Percentiles rank a stretch among this genome's conserved stretches.
These are phyloP conservation scores for Calvadosia cruxmelitensis DNA, from an alignment of 30 jellyfish, hydroid and myxozoan genomes.

Conservation along the genomic window DNA sequence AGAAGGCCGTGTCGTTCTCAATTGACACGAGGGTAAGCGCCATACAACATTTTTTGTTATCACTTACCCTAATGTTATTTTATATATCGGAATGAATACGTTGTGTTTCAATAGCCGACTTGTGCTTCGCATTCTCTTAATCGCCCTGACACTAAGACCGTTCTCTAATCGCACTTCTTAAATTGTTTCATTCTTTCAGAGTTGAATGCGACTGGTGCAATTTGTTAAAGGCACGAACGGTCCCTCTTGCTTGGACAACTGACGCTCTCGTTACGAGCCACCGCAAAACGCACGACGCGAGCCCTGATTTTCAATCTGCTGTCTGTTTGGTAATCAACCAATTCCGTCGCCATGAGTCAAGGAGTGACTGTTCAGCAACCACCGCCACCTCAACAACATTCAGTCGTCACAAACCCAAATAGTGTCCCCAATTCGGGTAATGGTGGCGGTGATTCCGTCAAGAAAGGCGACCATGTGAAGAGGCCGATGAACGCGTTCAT, in stretches of 20 bases:
- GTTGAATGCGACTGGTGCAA: neutral
- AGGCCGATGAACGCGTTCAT: conserved; percentile 99
- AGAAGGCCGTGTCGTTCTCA: conserved; percentile 26
- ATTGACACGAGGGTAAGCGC: conserved; percentile 29
- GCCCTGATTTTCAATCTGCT: no score
- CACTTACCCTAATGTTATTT: neutral
- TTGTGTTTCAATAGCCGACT: neutral
- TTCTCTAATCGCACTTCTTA: conserved; percentile 10
- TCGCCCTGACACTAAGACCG: conserved; percentile 3
- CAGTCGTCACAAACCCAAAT: conserved; percentile 4
- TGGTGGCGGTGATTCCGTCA: conserved; percentile 15
- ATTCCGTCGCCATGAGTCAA: neutral
- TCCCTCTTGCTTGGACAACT: no score
- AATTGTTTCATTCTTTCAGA: conserved; percentile 11
- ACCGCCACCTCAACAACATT: neutral
- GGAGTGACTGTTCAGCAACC: neutral
- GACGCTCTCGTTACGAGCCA: no score
- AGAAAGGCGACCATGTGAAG: conserved; percentile 82
- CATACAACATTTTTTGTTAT: conserved; percentile 20
- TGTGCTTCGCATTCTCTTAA: neutral
- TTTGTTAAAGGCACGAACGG: no score
- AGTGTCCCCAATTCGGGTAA: neutral
- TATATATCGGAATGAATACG: neutral
- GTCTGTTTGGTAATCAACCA: neutral
- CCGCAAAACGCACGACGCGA: no score